Evolutionary conservation across 1,140 invertebrate species (phyloP).

Genomic region (Pissodes strobi): DNA sequence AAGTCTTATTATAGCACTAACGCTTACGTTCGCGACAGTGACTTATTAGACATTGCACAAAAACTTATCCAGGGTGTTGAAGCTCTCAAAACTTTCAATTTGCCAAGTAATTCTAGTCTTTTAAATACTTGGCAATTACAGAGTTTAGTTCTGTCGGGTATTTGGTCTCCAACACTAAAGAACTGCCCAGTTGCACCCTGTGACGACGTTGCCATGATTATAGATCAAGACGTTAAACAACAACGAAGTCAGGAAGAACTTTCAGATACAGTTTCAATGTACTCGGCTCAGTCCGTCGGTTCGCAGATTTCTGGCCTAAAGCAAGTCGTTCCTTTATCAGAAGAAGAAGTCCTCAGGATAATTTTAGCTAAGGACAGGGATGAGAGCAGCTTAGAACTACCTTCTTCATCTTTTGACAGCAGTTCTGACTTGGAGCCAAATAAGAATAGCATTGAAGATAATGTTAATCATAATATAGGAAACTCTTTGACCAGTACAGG

Average conservation of each 20-base stretch:
- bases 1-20: conserved; percentile 77
- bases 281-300: conserved; percentile 45
- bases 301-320: conserved; percentile 59
- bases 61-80: conserved; percentile 79
- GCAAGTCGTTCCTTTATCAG: conserved; percentile 59
- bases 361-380: conserved; percentile 59
- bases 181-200: conserved; percentile 64
- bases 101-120: conserved; percentile 85
- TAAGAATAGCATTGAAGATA: conserved; percentile 38
- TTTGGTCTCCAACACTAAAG: conserved; percentile 79
- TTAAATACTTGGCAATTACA: conserved; percentile 87
- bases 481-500: conserved; percentile 70
- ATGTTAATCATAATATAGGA: conserved; percentile 55
- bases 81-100: conserved; percentile 72
- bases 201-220: conserved; percentile 51
- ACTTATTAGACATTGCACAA: conserved; percentile 78
- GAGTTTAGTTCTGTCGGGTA: conserved; percentile 81
- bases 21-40: conserved; percentile 79
- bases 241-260: conserved; percentile 39
- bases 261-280: conserved; percentile 49
- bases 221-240: conserved; percentile 28
- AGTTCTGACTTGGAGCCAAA: conserved; percentile 29
- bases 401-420: conserved; percentile 13
- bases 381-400: not conserved
- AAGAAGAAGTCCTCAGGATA: conserved; percentile 69